These are phyloP conservation scores for Pteropus rufus DNA, from an alignment of 2,797 vertebrate species.

Conservation along the genomic window DNA sequence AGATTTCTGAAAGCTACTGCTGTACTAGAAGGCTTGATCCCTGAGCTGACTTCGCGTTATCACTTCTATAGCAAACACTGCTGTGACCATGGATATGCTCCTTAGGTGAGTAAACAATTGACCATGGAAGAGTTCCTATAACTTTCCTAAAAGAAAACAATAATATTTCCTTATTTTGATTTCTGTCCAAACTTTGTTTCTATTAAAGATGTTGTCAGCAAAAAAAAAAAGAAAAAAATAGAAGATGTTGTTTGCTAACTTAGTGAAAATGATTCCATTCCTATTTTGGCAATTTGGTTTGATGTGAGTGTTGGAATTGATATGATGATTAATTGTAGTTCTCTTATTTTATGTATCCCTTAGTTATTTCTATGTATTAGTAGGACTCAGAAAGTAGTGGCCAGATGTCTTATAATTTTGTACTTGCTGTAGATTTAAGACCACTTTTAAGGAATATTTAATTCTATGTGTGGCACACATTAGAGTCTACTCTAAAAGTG, in stretches of 20 bases:
- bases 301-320: not conserved
- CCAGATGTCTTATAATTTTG: not conserved
- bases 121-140: not conserved
- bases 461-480: too few relatives aligned
- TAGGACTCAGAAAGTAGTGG: not conserved
- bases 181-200: not conserved
- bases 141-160: not conserved
- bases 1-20: not conserved
- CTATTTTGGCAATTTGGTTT: too few relatives aligned
- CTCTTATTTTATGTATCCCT: not conserved
- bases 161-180: not conserved
- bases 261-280: not conserved
- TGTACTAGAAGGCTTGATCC: not conserved
- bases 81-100: fast-evolving
- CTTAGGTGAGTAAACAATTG: not conserved
- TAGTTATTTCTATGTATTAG: not conserved
- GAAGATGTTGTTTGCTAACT: not conserved
- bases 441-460: too few relatives aligned
- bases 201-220: not conserved
- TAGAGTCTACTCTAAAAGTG: not conserved
- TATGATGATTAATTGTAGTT: not conserved
- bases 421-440: not conserved
- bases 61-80: not conserved
- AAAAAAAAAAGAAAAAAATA: too few relatives aligned
- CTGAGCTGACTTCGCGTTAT: not conserved